These are phyloP conservation scores for Diachasma alloeum DNA, from an alignment of 1,140 invertebrate species.

Conservation along the genomic window DNA sequence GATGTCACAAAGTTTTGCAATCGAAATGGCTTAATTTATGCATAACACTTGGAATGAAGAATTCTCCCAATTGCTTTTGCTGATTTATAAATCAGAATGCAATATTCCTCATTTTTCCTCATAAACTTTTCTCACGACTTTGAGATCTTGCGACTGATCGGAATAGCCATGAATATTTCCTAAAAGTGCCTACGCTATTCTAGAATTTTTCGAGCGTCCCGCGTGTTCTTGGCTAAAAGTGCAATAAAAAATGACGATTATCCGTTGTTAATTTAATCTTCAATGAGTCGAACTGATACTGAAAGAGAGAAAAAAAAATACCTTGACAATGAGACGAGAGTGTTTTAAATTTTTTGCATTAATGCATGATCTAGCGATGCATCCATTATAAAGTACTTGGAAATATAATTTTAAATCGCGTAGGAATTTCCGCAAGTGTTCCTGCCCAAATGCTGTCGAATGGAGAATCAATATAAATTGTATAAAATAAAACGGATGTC, in stretches of 20 bases:
- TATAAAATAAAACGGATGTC: constrained; percentile 54
- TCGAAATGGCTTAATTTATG: not conserved
- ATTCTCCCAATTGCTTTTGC: too few species aligned
- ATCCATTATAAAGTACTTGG: constrained; percentile 22
- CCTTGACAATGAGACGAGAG: not conserved
- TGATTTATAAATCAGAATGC: not conserved
- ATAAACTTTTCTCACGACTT: constrained; percentile 13
- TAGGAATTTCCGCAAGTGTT: constrained; percentile 11
- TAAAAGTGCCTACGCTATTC: constrained; percentile 60
- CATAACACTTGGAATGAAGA: too few species aligned
- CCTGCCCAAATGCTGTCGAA: not conserved
- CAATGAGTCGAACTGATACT: not conserved
- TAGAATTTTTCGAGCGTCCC: constrained; percentile 11
- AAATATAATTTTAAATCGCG: constrained; percentile 36
- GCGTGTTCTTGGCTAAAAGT: constrained; percentile 19
- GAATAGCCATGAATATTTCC: constrained; percentile 41
- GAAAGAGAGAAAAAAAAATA: not conserved
- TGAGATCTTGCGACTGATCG: constrained; percentile 18
- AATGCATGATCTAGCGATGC: constrained; percentile 11
- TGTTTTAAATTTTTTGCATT: not conserved
- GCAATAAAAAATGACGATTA: not conserved
- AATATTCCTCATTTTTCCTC: not conserved
- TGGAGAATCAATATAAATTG: constrained; percentile 27
- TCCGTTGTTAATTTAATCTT: constrained; percentile 8
- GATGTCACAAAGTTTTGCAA: not conserved